Evolutionary conservation across 2,797 vertebrate genomes (phyloP), one percentile per base, ranked within the genome.

Genomic region (Syngnathus rostellatus): DNA sequence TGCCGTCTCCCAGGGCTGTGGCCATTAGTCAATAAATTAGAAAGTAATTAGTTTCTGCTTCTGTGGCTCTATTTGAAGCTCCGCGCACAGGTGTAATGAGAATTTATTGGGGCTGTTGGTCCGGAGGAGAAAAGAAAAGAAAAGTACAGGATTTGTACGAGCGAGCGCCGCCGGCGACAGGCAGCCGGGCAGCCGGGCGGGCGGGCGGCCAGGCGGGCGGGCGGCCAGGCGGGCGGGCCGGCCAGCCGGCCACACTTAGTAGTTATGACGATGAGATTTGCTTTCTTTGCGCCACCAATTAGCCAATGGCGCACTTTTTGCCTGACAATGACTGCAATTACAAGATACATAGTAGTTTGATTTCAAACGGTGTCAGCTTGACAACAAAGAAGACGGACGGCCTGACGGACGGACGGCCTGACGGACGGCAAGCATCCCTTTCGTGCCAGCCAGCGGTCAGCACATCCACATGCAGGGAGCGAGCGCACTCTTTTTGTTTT

Each of bases 21-120:
- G 90, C 88, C 91, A 91, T 92, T 92, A 91, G 90, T 92, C 91
- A 92, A 91, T 92, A 90, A 90, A 92, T 92, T 92, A 92, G 89
- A 92, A 90, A 89, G 87, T 89, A 90, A 92, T 92, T 92, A 89
- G 90, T 91, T 90, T 92, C 89, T 90, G 91, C 90, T 89, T 91
- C 88, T 91, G 89, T 90, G 87, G 89, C 89, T 91, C 88, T 90
- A 89, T 92, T 90, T 91, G 89, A 91, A 90, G 89, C 85, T 85
- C 84, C 86, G 84, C 86, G 85, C 89, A 87, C 89, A 91, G 89
- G 90, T 92, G 90, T 91, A 91, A 91, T 92, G 90, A 89, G 90
- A 91, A 90, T 90, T 85, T 89, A 90, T 90, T 86, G 86, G 85
- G 79, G 81, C 87, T 91, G 87, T 89, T 91, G 87, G 88, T 90